Percentiles rank a stretch among this genome's conserved stretches.
phyloP scores from a whole-genome alignment of 1,140 invertebrate genomes.

The Chironomus tepperi region DNA sequence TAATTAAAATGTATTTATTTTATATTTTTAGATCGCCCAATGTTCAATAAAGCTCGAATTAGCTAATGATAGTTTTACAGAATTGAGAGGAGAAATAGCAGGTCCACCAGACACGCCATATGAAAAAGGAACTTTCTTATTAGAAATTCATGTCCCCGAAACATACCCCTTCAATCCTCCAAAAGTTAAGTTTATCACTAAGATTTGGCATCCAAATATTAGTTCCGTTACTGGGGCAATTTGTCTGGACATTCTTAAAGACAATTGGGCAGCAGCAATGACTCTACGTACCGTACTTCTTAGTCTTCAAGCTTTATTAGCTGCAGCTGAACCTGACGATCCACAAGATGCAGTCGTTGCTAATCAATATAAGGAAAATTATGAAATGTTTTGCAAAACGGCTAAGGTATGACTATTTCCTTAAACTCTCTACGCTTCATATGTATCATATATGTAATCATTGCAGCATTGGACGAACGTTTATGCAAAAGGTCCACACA shows the following conservation, averaged over 20 bases:
- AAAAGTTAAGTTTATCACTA: constrained; percentile 91
- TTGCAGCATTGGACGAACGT: constrained; percentile 79
- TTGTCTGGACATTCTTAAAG: constrained; percentile 98
- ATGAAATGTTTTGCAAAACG: constrained; percentile 76
- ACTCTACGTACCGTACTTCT: constrained; percentile 91
- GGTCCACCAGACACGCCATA: constrained; percentile 95
- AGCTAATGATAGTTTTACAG: constrained; percentile 82
- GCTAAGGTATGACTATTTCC: constrained; percentile 56
- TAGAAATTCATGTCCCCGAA: constrained; percentile 97
- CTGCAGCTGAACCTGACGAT: constrained; percentile 92
- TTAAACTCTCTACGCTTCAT: too few relatives aligned
- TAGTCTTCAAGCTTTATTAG: constrained; percentile 84
- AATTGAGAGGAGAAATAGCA: constrained; percentile 83
- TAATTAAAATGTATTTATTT: not conserved
- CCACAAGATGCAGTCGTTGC: constrained; percentile 97
- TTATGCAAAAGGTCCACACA: constrained; percentile 79
- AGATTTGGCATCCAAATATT: constrained; percentile 99
- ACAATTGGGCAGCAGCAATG: constrained; percentile 99
- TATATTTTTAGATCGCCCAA: constrained; percentile 64
- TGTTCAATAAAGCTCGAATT: constrained; percentile 89
- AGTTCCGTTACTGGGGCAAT: constrained; percentile 98
- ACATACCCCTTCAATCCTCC: constrained; percentile 99
- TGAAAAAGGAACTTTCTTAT: constrained; percentile 84
- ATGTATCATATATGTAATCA: not conserved
- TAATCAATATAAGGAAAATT: constrained; percentile 86